Percentiles rank a stretch among this genome's conserved stretches.
phyloP scores from a whole-genome alignment of 2,888 invertebrate species.

The Phalera bucephala region DNA sequence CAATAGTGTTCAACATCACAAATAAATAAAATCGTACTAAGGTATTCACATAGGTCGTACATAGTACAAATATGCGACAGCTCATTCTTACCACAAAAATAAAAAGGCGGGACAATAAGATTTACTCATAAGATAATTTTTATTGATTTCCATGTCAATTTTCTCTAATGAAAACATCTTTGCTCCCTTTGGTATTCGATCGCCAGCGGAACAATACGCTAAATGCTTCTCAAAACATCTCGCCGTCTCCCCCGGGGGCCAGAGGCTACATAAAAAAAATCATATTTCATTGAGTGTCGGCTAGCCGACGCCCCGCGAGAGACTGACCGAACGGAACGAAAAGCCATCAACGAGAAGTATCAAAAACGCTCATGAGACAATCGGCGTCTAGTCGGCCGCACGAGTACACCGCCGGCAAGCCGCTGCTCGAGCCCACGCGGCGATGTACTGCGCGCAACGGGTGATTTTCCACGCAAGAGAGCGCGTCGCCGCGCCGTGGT shows the following conservation, averaged over 20 bases:
- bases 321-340: slow-evolving; percentile 55
- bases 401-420: slow-evolving; percentile 47
- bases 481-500: slow-evolving; percentile 68
- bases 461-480: slow-evolving; percentile 62
- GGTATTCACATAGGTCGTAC: slow-evolving; percentile 77
- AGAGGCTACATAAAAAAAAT: slow-evolving; percentile 23
- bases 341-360: slow-evolving; percentile 55
- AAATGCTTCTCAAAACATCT: slow-evolving; percentile 59
- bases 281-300: slow-evolving; percentile 15
- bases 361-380: slow-evolving; percentile 52
- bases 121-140: slow-evolving; percentile 65
- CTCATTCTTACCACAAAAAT: slow-evolving; percentile 72
- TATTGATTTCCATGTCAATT: slow-evolving; percentile 67
- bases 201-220: slow-evolving; percentile 60
- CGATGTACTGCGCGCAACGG: slow-evolving; percentile 59
- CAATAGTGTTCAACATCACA: slow-evolving; percentile 82
- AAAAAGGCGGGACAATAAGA: slow-evolving; percentile 74
- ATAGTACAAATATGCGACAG: slow-evolving; percentile 75
- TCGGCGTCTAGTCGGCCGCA: slow-evolving; percentile 41
- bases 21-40: slow-evolving; percentile 83
- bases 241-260: slow-evolving; percentile 32
- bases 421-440: slow-evolving; percentile 33
- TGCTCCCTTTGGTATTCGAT: slow-evolving; percentile 66
- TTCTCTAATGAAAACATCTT: slow-evolving; percentile 52
- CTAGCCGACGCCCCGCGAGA: slow-evolving; percentile 50